Base-by-base conservation (phyloP, 2,888 invertebrate genomes). In the Eupelmus urozonus region DNA sequence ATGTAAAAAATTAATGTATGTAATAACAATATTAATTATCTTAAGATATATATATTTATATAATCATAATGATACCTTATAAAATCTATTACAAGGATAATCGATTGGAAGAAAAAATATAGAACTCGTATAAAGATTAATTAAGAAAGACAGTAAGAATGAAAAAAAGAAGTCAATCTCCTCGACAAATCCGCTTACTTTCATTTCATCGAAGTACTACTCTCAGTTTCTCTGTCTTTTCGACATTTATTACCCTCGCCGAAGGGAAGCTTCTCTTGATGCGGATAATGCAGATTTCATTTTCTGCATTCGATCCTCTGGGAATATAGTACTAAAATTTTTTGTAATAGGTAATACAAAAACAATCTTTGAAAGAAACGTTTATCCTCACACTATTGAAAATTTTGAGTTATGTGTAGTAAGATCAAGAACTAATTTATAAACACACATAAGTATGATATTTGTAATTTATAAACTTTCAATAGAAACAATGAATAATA, bases 141-240 rank as follows among this genome's bases (percentile, higher is more conserved):
- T 78, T 70, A 74, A 70, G 67, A 23, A 62, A 55, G 69, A 73
- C 40, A 65, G 13, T 20, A 59, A 60, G 16, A 53, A 20, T 45
- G 49, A 4, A 45, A 78, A 81, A 80, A 80, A 78, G 71, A 76
- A 81, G 73, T 75, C 81, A 80, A 80, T 82, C 80, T 80, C 73
- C 49, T 34, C 73, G 75, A 82, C 71, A 83, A 83, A 83, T 82
- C 83, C 82, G 81, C 83, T 83, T 83, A 83, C 78, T 80, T 80
- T 81, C 81, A 81, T 82, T 82, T 80, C 78, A 80, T 82, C 60
- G 73, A 55, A 80, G 73, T 51, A 80, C 69, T 77, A 75, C 69
- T 45, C 49, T 63, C 29, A 45, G 55, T 74, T 59, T 51, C 29
- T 73, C 59, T 57, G 40, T 57, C 62, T 66, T 71, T 53, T 20